Evolutionary conservation across 1,140 invertebrate genomes (phyloP).

Genomic region (Pygmarrhopalites habei): DNA sequence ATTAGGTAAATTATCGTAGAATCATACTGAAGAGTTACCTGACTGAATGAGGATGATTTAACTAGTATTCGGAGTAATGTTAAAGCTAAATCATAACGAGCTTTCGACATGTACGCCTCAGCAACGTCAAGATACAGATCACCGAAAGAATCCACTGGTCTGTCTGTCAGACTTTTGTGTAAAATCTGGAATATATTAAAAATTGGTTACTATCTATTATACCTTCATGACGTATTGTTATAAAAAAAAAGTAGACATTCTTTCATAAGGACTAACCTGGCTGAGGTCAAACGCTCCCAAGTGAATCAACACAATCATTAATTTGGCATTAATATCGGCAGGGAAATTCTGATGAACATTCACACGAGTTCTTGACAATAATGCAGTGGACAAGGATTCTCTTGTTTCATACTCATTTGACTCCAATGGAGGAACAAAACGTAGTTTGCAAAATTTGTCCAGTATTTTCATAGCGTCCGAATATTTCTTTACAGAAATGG

Average conservation of each 20-base stretch:
- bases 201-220: too few species aligned
- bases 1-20: too few species aligned
- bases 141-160: conserved; percentile 47
- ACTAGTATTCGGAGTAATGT: too few species aligned
- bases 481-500: conserved; percentile 65
- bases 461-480: conserved; percentile 29
- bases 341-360: conserved; percentile 60
- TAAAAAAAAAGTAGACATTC: background rate
- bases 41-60: too few species aligned
- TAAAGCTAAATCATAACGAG: conserved; percentile 46
- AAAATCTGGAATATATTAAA: conserved; percentile 38
- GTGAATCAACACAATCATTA: conserved; percentile 71
- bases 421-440: conserved; percentile 25
- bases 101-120: conserved; percentile 73
- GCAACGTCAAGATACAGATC: conserved; percentile 86
- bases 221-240: too few species aligned
- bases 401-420: background rate
- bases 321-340: conserved; percentile 75
- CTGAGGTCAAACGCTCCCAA: conserved; percentile 54
- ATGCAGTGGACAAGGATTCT: background rate
- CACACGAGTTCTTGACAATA: background rate
- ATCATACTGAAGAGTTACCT: conserved; percentile 6
- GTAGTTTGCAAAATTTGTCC: conserved; percentile 11
- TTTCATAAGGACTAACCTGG: background rate
- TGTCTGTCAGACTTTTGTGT: conserved; percentile 53